Percentiles rank a stretch among this genome's conserved stretches.
Conservation (phyloP, 2,797 vertebrate species). For the Artibeus jamaicensis region DNA sequence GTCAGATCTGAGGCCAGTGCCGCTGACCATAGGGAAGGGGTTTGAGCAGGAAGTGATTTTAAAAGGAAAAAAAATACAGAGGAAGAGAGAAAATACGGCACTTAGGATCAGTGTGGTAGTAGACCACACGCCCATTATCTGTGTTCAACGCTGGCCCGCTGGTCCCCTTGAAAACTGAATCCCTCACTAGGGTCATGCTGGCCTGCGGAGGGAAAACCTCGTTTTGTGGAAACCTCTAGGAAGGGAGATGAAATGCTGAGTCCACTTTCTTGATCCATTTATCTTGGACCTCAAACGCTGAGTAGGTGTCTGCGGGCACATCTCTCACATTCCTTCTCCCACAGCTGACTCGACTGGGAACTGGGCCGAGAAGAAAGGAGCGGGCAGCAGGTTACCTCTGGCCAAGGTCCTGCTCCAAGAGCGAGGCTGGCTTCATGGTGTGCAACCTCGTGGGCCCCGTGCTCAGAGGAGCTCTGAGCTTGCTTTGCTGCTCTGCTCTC, state of each 20-base stretch:
- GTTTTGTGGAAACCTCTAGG: neutral
- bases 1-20: neutral
- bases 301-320: neutral
- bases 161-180: neutral
- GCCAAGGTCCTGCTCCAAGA: neutral
- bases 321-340: neutral
- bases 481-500: neutral
- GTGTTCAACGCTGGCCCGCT: neutral
- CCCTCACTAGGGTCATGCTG: neutral
- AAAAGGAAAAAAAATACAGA: conserved; percentile 6
- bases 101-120: neutral
- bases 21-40: neutral
- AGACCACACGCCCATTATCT: neutral
- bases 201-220: conserved; percentile 7
- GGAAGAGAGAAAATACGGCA: neutral
- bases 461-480: neutral
- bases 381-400: neutral
- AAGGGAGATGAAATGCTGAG: conserved; percentile 20
- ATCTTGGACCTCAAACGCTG: neutral
- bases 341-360: neutral
- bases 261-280: neutral
- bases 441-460: neutral
- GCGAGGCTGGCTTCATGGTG: neutral
- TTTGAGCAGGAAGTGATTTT: conserved; percentile 1
- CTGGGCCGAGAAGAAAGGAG: neutral